Evolutionary conservation across 35 echinoderm and acorn worm genomes (phyloP).

Genomic region (Ophioderma brevispina): DNA sequence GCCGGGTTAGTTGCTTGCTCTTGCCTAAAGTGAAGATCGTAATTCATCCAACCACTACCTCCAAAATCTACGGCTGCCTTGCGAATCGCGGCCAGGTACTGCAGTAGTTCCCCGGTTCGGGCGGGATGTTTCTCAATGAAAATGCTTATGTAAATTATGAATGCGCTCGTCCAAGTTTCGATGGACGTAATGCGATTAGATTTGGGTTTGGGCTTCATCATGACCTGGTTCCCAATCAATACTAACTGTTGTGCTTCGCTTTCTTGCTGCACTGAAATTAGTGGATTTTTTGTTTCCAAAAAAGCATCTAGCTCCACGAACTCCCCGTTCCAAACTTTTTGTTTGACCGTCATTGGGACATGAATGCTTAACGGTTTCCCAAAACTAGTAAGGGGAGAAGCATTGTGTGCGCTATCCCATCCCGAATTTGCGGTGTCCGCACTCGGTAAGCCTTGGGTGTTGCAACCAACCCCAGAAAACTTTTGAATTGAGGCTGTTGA

Average conservation of each 20-base stretch:
- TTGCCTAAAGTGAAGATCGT: neutral
- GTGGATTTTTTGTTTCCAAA: neutral
- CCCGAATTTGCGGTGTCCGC: neutral
- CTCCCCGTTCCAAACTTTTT: conserved; percentile 1
- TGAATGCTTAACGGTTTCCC: neutral
- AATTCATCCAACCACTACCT: neutral
- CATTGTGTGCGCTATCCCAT: neutral
- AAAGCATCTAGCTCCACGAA: neutral
- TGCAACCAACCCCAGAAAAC: too few relatives aligned
- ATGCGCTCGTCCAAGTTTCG: conserved; percentile 12
- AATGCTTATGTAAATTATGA: conserved; percentile 1
- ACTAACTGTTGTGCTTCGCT: neutral
- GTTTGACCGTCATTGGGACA: neutral
- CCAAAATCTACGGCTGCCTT: neutral
- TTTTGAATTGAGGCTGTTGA: too few relatives aligned
- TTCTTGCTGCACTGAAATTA: neutral
- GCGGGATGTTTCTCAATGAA: neutral
- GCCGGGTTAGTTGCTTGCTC: neutral
- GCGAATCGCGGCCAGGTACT: conserved; percentile 7
- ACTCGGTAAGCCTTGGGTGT: too few relatives aligned
- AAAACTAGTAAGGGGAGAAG: neutral
- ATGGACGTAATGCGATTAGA: neutral
- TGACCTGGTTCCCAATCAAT: neutral
- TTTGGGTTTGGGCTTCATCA: neutral
- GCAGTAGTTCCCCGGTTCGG: conserved; percentile 3